Evolutionary conservation across 2,113 vertebrate genomes (phyloP).

Genomic region (Hippocampus mohnikei): DNA sequence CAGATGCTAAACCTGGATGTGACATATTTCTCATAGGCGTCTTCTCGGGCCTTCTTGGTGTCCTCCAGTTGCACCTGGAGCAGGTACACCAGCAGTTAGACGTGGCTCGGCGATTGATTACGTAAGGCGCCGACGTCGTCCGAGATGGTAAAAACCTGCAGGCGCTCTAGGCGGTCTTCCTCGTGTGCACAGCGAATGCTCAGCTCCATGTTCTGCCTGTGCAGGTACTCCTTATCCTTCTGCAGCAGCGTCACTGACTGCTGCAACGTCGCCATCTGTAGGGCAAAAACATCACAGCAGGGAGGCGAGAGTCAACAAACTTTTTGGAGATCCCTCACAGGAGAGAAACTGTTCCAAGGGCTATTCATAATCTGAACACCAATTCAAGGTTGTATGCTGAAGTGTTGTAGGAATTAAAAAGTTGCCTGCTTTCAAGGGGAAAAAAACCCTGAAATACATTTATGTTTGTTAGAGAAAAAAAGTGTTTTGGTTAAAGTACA

Average conservation of each 20-base stretch:
- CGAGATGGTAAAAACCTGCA: slow-evolving; percentile 62
- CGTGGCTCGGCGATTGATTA: background rate
- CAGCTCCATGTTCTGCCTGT: slow-evolving; percentile 91
- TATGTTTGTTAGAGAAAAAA: background rate
- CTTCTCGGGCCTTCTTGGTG: slow-evolving; percentile 88
- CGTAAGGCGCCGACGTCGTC: background rate
- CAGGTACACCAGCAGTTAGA: slow-evolving; percentile 1
- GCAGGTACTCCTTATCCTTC: slow-evolving; percentile 96
- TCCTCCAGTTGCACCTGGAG: slow-evolving; percentile 85
- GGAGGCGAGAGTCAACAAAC: background rate
- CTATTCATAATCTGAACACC: background rate
- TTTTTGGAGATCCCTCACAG: background rate
- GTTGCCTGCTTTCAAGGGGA: too few relatives aligned
- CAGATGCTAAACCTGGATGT: slow-evolving; percentile 78
- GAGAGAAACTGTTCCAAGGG: background rate
- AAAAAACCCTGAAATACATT: too few relatives aligned
- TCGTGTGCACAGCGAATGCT: slow-evolving; percentile 88
- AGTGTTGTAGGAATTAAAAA: background rate
- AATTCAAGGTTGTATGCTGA: background rate
- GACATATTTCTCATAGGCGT: slow-evolving; percentile 94
- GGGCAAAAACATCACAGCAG: slow-evolving; percentile 1
- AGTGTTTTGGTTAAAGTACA: too few relatives aligned
- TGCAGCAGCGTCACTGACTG: slow-evolving; percentile 88
- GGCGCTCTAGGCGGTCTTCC: slow-evolving; percentile 87
- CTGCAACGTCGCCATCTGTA: slow-evolving; percentile 80